phyloP scores from a whole-genome alignment of 2,888 invertebrate genomes.

The Tuberolachnus salignus region DNA sequence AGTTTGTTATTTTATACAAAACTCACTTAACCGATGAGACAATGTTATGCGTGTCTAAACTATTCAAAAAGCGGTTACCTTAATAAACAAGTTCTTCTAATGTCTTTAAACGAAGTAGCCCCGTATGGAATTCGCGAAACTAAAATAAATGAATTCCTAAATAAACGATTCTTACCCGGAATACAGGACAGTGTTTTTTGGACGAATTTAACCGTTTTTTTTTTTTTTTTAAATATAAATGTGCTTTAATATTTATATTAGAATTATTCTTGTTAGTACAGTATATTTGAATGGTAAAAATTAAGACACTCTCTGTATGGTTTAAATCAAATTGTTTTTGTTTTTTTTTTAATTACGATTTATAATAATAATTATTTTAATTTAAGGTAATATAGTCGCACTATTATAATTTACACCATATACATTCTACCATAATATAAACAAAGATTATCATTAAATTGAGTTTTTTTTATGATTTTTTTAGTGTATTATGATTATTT shows the following conservation, averaged over 20 bases:
- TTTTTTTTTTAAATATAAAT: too few species aligned
- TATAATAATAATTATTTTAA: not conserved
- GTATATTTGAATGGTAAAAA: too few species aligned
- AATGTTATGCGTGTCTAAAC: constrained; percentile 6
- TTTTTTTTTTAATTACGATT: not conserved
- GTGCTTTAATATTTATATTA: not conserved
- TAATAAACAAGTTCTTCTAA: not conserved
- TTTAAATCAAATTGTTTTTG: too few species aligned
- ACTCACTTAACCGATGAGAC: constrained; percentile 1
- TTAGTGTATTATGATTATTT: not conserved
- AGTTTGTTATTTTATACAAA: constrained; percentile 16
- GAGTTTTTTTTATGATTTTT: constrained; percentile 1
- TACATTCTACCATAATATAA: not conserved
- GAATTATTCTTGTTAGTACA: too few species aligned
- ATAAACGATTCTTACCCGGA: constrained; percentile 13
- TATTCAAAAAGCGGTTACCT: not conserved
- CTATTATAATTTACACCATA: too few species aligned
- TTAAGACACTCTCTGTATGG: too few species aligned
- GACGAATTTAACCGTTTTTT: constrained; percentile 15
- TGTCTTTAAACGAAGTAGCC: constrained; percentile 8
- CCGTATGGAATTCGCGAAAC: constrained; percentile 2
- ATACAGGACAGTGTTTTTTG: constrained; percentile 22
- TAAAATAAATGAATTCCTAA: constrained; percentile 1
- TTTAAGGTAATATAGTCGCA: too few species aligned
- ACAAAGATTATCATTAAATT: constrained; percentile 2